Evolutionary conservation across 2,113 vertebrate genomes (phyloP).

Genomic region (Todiramphus chloris): DNA sequence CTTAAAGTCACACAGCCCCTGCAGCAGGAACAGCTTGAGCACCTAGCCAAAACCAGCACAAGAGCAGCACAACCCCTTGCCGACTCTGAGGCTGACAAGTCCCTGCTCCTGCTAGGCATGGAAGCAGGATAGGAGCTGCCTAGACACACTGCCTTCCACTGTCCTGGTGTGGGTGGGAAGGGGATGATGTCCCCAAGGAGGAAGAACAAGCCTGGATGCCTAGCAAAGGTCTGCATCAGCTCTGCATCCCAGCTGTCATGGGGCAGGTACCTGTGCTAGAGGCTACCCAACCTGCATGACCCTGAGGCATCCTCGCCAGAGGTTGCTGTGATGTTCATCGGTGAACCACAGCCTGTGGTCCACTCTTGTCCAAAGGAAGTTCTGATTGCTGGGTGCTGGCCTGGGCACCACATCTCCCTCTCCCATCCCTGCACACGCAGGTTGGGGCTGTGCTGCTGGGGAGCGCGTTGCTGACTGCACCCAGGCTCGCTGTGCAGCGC

Average conservation of each 20-base stretch:
- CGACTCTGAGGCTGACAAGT: background rate
- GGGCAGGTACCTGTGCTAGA: background rate
- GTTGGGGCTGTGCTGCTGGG: no score
- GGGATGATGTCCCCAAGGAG: background rate
- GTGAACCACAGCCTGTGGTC: background rate
- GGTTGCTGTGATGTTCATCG: background rate
- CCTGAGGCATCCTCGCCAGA: background rate
- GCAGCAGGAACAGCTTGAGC: background rate
- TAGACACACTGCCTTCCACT: accelerated
- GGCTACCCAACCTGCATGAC: background rate
- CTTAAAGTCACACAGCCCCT: background rate
- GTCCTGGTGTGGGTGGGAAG: background rate
- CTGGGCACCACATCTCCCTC: no score
- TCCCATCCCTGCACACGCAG: no score
- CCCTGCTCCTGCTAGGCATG: background rate
- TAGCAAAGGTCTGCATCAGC: background rate
- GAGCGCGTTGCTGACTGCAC: no score
- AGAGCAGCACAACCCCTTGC: background rate
- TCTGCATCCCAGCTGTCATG: background rate
- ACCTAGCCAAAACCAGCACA: background rate
- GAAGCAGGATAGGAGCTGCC: background rate
- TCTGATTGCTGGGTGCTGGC: no score
- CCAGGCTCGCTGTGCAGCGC: no score
- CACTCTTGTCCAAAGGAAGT: background rate
- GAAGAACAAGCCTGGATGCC: background rate